Evolutionary conservation across 1,140 invertebrate genomes (phyloP), one percentile per base, ranked within the genome.

Genomic region (Scaptodrosophila lebanonensis): DNA sequence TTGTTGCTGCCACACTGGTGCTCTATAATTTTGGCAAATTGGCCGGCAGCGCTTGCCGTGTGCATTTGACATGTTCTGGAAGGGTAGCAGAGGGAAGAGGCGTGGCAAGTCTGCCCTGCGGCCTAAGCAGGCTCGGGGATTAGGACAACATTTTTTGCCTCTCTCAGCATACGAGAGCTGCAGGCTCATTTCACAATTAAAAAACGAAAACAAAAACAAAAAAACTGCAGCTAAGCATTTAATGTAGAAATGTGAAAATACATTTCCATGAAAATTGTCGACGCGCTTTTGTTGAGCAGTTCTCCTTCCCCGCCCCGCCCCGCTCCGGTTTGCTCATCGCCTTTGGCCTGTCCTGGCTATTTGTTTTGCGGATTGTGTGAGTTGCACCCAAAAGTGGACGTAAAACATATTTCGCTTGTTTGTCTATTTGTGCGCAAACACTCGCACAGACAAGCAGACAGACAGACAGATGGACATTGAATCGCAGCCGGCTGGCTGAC

Each of bases 341-440:
- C 36, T 33, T 57, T 12, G 54, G 60, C 43, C 29, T 49, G n/a
- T 6, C 27, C 35, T 18, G n/a, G 22, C 16, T 50, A 5, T 27
- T 43, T 48, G 52, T 42, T 25, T 47, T 5, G 45, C 40, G 25
- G 30, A 51, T 38, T 53, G 22, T 66, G 44, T 79, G 75, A 70
- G 30, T 27, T 52, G n/a, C 69, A 56, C 52, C 29, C 35, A 29
- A 52, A 73, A 73, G 63, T 62, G 70, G 76, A 83, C 77, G 77
- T 68, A 50, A 57, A 83, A 65, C 76, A 83, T 83, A 83, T 83
- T 83, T 79, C 30, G 4, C 42, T 29, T n/a, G 9, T 25, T 64
- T 59, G 22, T 60, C 54, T 65, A 77, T 66, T 77, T 79, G 42
- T 68, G 32, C 36, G 32, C 48, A 79, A 72, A 77, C 50, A 77